phyloP scores from a whole-genome alignment of 2,797 vertebrate genomes.

The Scarus forsteni region DNA sequence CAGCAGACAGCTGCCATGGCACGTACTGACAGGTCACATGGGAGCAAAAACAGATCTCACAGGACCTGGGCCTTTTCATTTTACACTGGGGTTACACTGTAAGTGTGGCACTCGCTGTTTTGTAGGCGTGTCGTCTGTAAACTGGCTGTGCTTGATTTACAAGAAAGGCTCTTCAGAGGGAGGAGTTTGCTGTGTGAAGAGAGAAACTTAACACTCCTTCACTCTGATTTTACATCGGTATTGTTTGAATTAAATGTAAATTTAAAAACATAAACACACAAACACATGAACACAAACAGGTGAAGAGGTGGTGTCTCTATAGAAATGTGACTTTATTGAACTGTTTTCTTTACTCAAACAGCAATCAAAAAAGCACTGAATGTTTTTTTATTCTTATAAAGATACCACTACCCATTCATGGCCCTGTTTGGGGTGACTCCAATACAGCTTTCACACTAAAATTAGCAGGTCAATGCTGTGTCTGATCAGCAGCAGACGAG shows the following conservation, averaged over 20 bases:
- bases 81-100: constrained; percentile 49
- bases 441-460: no score
- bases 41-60: constrained; percentile 46
- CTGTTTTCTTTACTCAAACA: no score
- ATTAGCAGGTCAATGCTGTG: no score
- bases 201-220: constrained; percentile 12
- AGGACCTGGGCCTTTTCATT: constrained; percentile 36
- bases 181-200: constrained; percentile 28
- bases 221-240: constrained; percentile 38
- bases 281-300: neutral
- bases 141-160: constrained; percentile 77
- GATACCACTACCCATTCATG: no score
- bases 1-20: constrained; percentile 40
- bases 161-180: constrained; percentile 59
- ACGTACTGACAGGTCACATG: constrained; percentile 36
- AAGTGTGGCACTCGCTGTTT: constrained; percentile 52
- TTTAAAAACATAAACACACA: neutral
- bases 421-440: no score
- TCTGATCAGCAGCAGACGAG: no score
- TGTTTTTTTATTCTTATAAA: no score
- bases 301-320: no score
- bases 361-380: no score
- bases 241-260: constrained; percentile 25
- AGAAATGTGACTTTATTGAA: no score
- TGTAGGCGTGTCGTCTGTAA: constrained; percentile 68